These are phyloP conservation scores for Brachyhypopomus occidentalis DNA, from an alignment of 2,113 vertebrate species.

Conservation along the genomic window DNA sequence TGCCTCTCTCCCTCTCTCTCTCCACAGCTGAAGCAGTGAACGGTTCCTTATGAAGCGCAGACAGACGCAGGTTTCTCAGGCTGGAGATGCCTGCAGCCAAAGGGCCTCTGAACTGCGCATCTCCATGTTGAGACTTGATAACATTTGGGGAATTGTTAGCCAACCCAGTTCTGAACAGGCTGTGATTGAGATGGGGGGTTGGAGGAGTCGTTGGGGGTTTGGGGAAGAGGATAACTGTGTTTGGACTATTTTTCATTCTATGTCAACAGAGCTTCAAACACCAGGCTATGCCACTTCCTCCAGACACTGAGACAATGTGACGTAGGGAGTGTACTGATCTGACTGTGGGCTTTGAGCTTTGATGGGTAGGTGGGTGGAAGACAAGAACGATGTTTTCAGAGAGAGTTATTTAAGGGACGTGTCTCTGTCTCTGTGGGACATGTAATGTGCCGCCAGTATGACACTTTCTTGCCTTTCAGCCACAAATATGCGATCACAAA, in stretches of 20 bases:
- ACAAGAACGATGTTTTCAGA: background rate
- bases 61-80: conserved; percentile 79
- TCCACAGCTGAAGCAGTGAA: conserved; percentile 78
- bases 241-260: conserved; percentile 2
- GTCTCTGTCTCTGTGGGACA: conserved; percentile 32
- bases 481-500: background rate
- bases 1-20: conserved; percentile 66
- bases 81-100: conserved; percentile 73
- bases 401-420: conserved; percentile 33
- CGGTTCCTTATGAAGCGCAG: conserved; percentile 77
- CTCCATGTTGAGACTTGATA: conserved; percentile 80
- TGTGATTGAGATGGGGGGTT: conserved; percentile 41
- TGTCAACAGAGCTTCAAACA: conserved; percentile 14
- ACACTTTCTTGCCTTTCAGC: conserved; percentile 34
- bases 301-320: conserved; percentile 15
- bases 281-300: conserved; percentile 12
- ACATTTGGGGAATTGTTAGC: conserved; percentile 76
- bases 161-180: conserved; percentile 68
- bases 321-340: background rate
- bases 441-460: conserved; percentile 29
- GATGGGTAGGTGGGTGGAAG: conserved; percentile 34
- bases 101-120: conserved; percentile 78
- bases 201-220: conserved; percentile 36
- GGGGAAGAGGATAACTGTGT: conserved; percentile 45
- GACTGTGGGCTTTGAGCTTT: background rate